phyloP scores from a whole-genome alignment of 2,113 vertebrate genomes.

The Shinisaurus crocodilurus region DNA sequence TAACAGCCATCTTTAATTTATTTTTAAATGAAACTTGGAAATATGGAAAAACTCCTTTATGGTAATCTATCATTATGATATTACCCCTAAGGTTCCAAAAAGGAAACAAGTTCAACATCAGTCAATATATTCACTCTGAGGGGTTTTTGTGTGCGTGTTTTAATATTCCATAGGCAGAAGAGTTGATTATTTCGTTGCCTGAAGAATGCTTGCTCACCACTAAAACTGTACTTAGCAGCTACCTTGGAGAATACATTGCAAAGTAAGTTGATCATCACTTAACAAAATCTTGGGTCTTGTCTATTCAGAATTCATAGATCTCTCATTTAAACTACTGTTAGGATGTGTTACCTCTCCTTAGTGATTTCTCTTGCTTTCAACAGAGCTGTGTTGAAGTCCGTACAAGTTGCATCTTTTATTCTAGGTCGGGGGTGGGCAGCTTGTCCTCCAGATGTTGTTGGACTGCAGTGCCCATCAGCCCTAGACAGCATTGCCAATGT shows the following conservation, averaged over 20 bases:
- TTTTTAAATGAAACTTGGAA: too few species aligned
- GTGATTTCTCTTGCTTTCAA: background rate
- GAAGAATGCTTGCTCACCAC: conserved; percentile 92
- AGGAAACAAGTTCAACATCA: too few species aligned
- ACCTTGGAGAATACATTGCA: conserved; percentile 83
- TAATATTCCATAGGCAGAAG: conserved; percentile 77
- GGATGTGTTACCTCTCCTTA: background rate
- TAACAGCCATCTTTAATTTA: too few species aligned
- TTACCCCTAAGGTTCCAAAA: too few species aligned
- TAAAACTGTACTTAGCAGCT: conserved; percentile 84
- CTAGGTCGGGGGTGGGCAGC: too few species aligned
- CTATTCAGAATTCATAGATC: rapidly evolving
- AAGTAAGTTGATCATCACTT: conserved; percentile 77
- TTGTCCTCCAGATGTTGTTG: too few species aligned
- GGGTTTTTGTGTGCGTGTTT: background rate
- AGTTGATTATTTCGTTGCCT: conserved; percentile 88
- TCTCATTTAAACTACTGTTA: background rate
- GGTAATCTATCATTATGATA: too few species aligned
- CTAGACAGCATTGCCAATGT: too few species aligned
- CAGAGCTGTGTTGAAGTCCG: background rate
- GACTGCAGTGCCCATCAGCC: too few species aligned
- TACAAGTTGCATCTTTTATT: background rate
- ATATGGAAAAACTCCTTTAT: too few species aligned
- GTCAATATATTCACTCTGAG: too few species aligned
- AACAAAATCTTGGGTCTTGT: background rate